Percentiles rank a stretch among this genome's conserved stretches.
Conservation (phyloP, 1,140 invertebrate genomes). For the Panonychus citri region DNA sequence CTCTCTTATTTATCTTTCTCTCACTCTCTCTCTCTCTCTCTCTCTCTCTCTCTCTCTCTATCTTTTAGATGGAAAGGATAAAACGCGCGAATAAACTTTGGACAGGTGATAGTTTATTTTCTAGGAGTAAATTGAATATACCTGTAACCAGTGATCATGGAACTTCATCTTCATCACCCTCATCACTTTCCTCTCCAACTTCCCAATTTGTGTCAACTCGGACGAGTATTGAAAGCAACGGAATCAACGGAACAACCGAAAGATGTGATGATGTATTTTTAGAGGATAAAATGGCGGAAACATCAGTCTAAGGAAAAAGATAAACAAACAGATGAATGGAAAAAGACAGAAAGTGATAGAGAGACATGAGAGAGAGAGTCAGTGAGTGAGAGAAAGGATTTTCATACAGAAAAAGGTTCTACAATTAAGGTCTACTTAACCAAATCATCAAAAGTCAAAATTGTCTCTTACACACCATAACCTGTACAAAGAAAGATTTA, state of each 20-base stretch:
- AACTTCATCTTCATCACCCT: constrained; percentile 1
- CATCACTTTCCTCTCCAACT: not conserved
- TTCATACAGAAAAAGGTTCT: too few species aligned
- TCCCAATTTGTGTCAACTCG: not conserved
- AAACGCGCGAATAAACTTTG: constrained; percentile 60
- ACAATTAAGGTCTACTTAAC: too few species aligned
- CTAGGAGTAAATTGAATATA: constrained; percentile 52
- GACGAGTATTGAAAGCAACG: constrained; percentile 29
- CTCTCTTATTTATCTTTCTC: too few species aligned
- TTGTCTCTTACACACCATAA: too few species aligned
- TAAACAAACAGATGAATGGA: too few species aligned
- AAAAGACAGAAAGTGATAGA: too few species aligned
- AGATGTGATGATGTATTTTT: not conserved
- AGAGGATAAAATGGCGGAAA: not conserved
- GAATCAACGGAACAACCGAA: not conserved
- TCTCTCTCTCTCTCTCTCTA: not conserved
- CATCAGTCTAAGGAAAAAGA: too few species aligned
- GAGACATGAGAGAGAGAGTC: too few species aligned
- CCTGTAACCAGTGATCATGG: constrained; percentile 29
- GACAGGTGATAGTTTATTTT: constrained; percentile 64
- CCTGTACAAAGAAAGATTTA: too few species aligned
- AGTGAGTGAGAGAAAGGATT: too few species aligned
- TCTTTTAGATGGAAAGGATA: constrained; percentile 62
- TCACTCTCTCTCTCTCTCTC: not conserved
- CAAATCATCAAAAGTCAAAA: too few species aligned